Evolutionary conservation across 1,140 invertebrate species (phyloP), one percentile per base, ranked within the genome.

Genomic region (Steinernema khuongi): DNA sequence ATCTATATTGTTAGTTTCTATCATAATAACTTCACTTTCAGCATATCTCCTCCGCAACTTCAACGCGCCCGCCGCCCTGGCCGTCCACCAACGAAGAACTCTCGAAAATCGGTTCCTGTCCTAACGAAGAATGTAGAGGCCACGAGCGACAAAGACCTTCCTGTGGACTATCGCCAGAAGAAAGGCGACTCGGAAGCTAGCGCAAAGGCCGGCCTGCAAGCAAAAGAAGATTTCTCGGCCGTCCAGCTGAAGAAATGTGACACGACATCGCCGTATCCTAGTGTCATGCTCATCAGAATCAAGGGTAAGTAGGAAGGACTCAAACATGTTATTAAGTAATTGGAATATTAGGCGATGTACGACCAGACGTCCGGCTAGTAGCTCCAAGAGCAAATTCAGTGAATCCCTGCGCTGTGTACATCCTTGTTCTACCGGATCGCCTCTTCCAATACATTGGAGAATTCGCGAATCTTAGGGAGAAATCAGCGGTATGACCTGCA

Each of bases 371-470:
- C 50, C 50, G 50, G 4, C 11, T 60, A 7, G 50, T 60, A 2
- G 22, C 22, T 60, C 50, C 50, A n/a, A 14, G 22, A 2, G 7
- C 50, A 22, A 22, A 60, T 14, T 60, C 50, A 2, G 50, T 60
- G 11, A 11, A 60, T 60, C 50, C 50, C 2, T 60, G 50, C 50
- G 50, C 14, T 4, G 50, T 60, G 4, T 60, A 60, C 22, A 7
- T 60, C 26, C 50, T 60, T 22, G 50, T 60, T 2, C 50, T 14
- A 4, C 50, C 50, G 2, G 22, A 60, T 60, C 50, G 50, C 7
- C 50, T 60, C 19, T 60, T 60, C 50, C 50, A 60, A 14, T 60
- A 60, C 50, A 60, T 60, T 22, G 50, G 50, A 7, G 50, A 60
- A 60, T 60, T 60, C 22, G 50, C 50, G 50, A 60, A 60, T 60